Conservation (phyloP, 2,888 invertebrate species). For the Embidobia sp. region DNA sequence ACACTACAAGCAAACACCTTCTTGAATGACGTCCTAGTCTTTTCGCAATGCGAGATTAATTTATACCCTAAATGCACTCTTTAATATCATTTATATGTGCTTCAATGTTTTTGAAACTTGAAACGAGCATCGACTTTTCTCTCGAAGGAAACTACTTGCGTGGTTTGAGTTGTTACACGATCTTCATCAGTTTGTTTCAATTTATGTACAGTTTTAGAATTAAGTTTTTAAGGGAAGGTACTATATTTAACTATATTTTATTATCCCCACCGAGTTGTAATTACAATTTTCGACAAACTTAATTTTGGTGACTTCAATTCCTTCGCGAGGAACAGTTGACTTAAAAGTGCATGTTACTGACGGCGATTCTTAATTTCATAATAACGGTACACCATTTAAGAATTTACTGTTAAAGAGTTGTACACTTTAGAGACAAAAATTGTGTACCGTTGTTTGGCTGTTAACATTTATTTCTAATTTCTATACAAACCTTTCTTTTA, state of each 20-base stretch:
- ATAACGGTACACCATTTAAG: slow-evolving; percentile 24
- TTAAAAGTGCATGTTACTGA: slow-evolving; percentile 37
- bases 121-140: neutral
- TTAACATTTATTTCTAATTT: slow-evolving; percentile 24
- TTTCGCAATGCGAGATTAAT: slow-evolving; percentile 44
- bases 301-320: too few relatives aligned
- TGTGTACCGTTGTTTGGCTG: slow-evolving; percentile 11
- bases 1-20: slow-evolving; percentile 47
- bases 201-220: too few relatives aligned
- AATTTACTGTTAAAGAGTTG: neutral
- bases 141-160: slow-evolving; percentile 5
- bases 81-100: slow-evolving; percentile 43
- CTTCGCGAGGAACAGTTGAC: neutral
- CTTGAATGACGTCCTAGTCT: slow-evolving; percentile 42
- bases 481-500: slow-evolving; percentile 38
- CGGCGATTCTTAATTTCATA: slow-evolving; percentile 38
- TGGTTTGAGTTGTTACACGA: too few relatives aligned
- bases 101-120: slow-evolving; percentile 31
- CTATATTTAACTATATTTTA: too few relatives aligned
- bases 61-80: slow-evolving; percentile 47
- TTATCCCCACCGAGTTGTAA: too few relatives aligned
- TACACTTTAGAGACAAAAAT: slow-evolving; percentile 14
- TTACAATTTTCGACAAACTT: too few relatives aligned
- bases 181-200: too few relatives aligned
- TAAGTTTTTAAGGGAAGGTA: too few relatives aligned